These are phyloP conservation scores for Zaprionus nigranus DNA, from an alignment of 1,140 invertebrate species.

Conservation along the genomic window DNA sequence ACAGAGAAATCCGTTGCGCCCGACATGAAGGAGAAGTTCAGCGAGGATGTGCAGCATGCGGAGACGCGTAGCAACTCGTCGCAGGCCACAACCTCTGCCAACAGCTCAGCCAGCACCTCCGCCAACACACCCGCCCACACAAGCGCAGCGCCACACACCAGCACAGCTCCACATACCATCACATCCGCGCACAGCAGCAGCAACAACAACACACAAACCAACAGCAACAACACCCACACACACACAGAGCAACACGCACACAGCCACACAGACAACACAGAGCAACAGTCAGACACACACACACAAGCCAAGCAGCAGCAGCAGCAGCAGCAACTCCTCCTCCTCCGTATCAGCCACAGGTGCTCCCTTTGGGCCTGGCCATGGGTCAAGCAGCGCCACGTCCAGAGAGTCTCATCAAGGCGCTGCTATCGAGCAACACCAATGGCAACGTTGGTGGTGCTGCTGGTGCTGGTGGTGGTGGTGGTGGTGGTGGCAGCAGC, in stretches of 20 bases:
- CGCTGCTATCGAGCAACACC: slow-evolving; percentile 51
- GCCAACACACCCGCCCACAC: background rate
- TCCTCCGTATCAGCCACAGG: background rate
- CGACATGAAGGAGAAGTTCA: slow-evolving; percentile 59
- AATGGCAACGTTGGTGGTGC: no score
- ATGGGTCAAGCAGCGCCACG: slow-evolving; percentile 8
- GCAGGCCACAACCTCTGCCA: background rate
- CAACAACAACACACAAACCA: background rate
- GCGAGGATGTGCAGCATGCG: slow-evolving; percentile 49
- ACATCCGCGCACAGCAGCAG: background rate
- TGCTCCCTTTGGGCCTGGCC: background rate
- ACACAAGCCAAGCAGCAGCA: background rate
- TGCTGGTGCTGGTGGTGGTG: slow-evolving; percentile 12
- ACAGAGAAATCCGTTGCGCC: slow-evolving; percentile 46
- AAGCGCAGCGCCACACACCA: background rate
- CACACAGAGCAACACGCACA: no score
- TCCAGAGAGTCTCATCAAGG: slow-evolving; percentile 63
- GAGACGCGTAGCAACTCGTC: slow-evolving; percentile 13
- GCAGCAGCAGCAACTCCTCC: background rate
- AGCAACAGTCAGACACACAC: background rate
- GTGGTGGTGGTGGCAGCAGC: slow-evolving; percentile 12
- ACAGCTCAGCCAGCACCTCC: background rate
- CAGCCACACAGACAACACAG: no score
- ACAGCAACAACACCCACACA: background rate
- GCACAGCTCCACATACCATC: background rate